Evolutionary conservation across 2,888 invertebrate genomes (phyloP), one percentile per base, ranked within the genome.

Genomic region (Melolontha melolontha): DNA sequence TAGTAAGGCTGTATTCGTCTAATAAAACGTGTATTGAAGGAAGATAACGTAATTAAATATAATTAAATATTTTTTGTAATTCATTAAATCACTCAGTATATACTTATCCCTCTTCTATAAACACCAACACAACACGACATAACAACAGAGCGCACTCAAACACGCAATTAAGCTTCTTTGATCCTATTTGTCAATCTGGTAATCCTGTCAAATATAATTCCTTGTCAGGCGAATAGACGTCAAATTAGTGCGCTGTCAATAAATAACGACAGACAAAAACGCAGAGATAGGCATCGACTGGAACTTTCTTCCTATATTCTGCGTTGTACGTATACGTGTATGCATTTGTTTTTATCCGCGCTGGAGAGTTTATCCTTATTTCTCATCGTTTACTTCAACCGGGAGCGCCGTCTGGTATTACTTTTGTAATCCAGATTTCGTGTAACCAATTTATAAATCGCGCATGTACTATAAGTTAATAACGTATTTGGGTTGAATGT

Each of bases 101-200:
- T 16, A 22, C 11, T 47, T 16, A 47, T 49, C 11, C 22, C 11
- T 22, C 10, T 49, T 22, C 16, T 16, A 11, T n/a, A 29, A 62
- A 16, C 12, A 42, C 12, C 11, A 62, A 62, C 29, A 34, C 7
- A 34, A 59, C 41, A 67, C 64, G 39, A 27, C 49, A 44, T 41
- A 54, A 59, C 59, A 52, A 55, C 66, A 54, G 34, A 59, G 52
- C 68, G 70, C 73, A 74, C 76, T 76, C 76, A 76, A 78, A 79
- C 79, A 79, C 76, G 77, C 78, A 79, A 80, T 80, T 81, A 81
- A 80, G 79, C 75, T 76, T 76, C 76, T 78, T 78, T 79, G 78
- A 81, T 80, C 81, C 81, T 80, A 80, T 81, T 81, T 81, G 81
- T 81, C 82, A 81, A 81, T 82, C 80, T 78, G 75, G 79, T 82